A percentile compares a stretch with the other conserved stretches of the same genome.
Conservation (phyloP, 1,140 invertebrate genomes). For the Anastrepha obliqua region DNA sequence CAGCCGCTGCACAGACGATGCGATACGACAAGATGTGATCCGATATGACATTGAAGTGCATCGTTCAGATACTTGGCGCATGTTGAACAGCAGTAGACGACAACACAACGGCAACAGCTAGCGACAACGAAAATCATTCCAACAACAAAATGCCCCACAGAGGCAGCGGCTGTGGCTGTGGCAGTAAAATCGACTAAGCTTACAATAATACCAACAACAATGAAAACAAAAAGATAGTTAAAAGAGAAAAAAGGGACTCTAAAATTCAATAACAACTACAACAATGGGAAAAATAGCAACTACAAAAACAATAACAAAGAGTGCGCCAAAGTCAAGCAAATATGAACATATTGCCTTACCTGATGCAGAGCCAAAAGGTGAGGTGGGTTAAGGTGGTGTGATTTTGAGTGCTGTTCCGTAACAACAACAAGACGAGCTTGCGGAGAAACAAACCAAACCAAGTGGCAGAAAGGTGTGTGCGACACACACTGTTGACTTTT, state of each 20-base stretch:
- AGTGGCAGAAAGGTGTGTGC: conserved; percentile 22
- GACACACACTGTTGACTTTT: conserved; percentile 35
- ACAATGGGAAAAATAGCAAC: conserved; percentile 7
- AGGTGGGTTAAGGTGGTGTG: not conserved
- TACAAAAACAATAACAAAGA: conserved; percentile 42
- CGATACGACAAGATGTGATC: conserved; percentile 50
- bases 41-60: conserved; percentile 53
- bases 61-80: conserved; percentile 46
- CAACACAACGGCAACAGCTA: conserved; percentile 12
- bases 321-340: conserved; percentile 45
- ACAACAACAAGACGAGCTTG: not conserved
- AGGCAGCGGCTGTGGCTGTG: not conserved
- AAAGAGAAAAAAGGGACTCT: not conserved
- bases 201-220: conserved; percentile 1
- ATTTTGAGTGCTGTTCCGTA: not conserved
- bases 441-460: not conserved
- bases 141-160: not conserved
- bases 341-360: not conserved
- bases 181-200: conserved; percentile 40
- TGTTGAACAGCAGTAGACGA: conserved; percentile 38
- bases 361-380: conserved; percentile 4
- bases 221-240: not conserved
- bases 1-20: conserved; percentile 37
- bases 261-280: not conserved
- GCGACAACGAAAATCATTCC: not conserved